Percentiles rank a stretch among this genome's conserved stretches.
phyloP scores from a whole-genome alignment of 2,113 vertebrate genomes.

The Synodontis membranacea region DNA sequence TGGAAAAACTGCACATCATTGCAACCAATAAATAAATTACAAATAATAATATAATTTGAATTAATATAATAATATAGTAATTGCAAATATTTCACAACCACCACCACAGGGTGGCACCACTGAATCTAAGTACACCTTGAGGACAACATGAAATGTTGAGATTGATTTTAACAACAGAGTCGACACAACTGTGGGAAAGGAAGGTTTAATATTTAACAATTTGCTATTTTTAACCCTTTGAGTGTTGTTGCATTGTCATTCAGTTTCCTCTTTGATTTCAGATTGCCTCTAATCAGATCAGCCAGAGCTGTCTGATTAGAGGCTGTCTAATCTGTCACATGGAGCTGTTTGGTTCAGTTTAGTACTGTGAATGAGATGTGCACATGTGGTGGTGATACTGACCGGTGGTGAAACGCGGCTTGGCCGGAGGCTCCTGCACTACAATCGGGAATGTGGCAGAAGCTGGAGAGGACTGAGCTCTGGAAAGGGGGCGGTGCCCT shows the following conservation, averaged over 20 bases:
- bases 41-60: background rate
- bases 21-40: background rate
- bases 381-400: background rate
- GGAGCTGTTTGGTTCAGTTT: no score
- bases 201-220: background rate
- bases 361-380: background rate
- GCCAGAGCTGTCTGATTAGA: background rate
- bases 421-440: slow-evolving; percentile 83
- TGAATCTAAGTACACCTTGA: background rate
- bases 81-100: background rate
- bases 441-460: slow-evolving; percentile 89
- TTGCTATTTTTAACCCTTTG: background rate
- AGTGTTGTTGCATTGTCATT: background rate
- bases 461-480: slow-evolving; percentile 93
- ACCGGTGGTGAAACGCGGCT: slow-evolving; percentile 96
- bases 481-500: slow-evolving; percentile 88
- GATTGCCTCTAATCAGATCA: background rate
- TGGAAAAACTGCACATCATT: background rate
- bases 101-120: background rate
- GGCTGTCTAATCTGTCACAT: no score
- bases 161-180: no score
- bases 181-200: background rate
- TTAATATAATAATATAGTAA: background rate
- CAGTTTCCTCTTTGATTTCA: background rate
- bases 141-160: background rate